phyloP scores from a whole-genome alignment of 2,888 invertebrate species.

The Byasa hedistus region DNA sequence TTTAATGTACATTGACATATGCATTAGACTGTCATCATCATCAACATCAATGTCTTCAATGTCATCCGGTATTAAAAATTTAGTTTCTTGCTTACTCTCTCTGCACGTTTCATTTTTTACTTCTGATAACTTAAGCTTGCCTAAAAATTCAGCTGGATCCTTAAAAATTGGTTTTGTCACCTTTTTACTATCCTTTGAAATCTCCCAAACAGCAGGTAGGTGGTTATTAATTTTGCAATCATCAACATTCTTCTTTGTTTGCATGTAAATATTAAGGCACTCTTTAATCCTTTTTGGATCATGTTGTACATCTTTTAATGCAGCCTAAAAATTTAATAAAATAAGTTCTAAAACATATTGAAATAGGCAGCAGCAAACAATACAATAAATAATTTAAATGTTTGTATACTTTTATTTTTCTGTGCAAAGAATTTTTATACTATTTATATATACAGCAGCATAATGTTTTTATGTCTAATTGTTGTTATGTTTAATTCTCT shows the following conservation, averaged over 20 bases:
- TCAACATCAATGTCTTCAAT: conserved; percentile 88
- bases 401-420: no score
- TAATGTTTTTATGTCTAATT: no score
- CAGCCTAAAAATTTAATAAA: conserved; percentile 44
- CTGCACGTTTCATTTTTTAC: conserved; percentile 32
- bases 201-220: conserved; percentile 52
- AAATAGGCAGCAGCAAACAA: no score
- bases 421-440: no score
- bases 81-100: conserved; percentile 35
- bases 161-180: conserved; percentile 54
- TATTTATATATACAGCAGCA: no score
- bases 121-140: conserved; percentile 58
- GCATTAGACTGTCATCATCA: conserved; percentile 86
- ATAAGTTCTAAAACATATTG: no score
- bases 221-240: conserved; percentile 52
- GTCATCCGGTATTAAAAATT: conserved; percentile 53
- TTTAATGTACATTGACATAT: conserved; percentile 91
- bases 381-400: no score
- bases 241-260: conserved; percentile 49
- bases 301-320: conserved; percentile 53
- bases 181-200: conserved; percentile 44
- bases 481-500: no score
- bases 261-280: conserved; percentile 43
- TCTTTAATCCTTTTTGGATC: conserved; percentile 57
- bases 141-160: conserved; percentile 59